Evolutionary conservation across 2,113 vertebrate species (phyloP).

Genomic region (Callipepla californica): DNA sequence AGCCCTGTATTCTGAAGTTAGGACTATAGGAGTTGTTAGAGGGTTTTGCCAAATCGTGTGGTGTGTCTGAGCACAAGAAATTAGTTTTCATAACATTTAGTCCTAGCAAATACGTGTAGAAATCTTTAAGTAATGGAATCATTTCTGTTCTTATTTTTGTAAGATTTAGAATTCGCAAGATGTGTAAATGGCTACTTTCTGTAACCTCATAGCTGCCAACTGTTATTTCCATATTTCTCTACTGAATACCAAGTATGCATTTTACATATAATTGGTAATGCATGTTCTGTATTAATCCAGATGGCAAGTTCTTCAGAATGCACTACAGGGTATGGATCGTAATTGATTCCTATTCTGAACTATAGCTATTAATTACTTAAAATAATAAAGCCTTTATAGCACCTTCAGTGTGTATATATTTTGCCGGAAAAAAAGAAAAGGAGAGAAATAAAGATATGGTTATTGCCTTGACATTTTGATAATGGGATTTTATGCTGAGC

Average conservation of each 20-base stretch:
- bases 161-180: background rate
- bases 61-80: background rate
- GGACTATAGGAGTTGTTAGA: background rate
- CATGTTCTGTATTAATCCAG: background rate
- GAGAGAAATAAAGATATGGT: background rate
- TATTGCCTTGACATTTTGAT: conserved; percentile 62
- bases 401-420: background rate
- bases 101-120: background rate
- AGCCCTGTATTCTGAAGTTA: background rate
- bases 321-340: background rate
- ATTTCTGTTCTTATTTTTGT: background rate
- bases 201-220: background rate
- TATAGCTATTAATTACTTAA: conserved; percentile 1
- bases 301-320: background rate
- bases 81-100: background rate
- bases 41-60: background rate
- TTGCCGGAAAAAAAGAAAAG: background rate
- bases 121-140: background rate
- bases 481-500: conserved; percentile 44
- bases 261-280: background rate
- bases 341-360: background rate
- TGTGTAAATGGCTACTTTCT: background rate
- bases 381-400: conserved; percentile 13
- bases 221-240: background rate
- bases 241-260: background rate